These are phyloP conservation scores for Blomia tropicalis DNA, from an alignment of 2,888 invertebrate genomes.

Conservation along the genomic window DNA sequence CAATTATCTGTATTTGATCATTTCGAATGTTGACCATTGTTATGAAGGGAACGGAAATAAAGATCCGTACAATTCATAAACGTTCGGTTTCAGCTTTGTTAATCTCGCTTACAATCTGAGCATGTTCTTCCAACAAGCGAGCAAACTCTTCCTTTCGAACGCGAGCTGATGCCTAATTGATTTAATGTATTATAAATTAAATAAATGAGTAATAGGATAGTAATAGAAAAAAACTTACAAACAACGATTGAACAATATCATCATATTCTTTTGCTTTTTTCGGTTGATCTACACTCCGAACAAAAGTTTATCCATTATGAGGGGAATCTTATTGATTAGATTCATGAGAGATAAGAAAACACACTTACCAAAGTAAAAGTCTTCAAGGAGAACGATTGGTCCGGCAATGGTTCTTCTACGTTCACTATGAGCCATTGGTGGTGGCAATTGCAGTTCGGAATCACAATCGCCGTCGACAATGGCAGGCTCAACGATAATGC, in stretches of 20 bases:
- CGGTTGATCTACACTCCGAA: not conserved
- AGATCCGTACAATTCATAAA: not conserved
- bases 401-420: constrained; percentile 21
- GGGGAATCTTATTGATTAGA: not conserved
- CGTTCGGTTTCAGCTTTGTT: constrained; percentile 27
- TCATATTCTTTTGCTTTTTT: constrained; percentile 20
- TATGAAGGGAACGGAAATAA: not conserved
- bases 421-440: not conserved
- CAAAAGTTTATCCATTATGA: not conserved
- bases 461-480: not conserved
- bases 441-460: not conserved
- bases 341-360: not conserved
- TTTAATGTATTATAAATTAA: not conserved
- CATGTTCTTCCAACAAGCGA: constrained; percentile 29
- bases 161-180: constrained; percentile 27
- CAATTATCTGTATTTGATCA: too few species aligned
- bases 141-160: constrained; percentile 29
- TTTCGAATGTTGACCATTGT: too few species aligned
- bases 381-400: constrained; percentile 19
- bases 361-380: constrained; percentile 20
- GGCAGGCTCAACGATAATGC: constrained; percentile 26
- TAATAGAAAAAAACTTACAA: constrained; percentile 15
- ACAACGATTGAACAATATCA: constrained; percentile 21
- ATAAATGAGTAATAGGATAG: not conserved
- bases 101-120: constrained; percentile 29